These are phyloP conservation scores for Andrena cerasifolii DNA, from an alignment of 1,140 invertebrate genomes.

Conservation along the genomic window DNA sequence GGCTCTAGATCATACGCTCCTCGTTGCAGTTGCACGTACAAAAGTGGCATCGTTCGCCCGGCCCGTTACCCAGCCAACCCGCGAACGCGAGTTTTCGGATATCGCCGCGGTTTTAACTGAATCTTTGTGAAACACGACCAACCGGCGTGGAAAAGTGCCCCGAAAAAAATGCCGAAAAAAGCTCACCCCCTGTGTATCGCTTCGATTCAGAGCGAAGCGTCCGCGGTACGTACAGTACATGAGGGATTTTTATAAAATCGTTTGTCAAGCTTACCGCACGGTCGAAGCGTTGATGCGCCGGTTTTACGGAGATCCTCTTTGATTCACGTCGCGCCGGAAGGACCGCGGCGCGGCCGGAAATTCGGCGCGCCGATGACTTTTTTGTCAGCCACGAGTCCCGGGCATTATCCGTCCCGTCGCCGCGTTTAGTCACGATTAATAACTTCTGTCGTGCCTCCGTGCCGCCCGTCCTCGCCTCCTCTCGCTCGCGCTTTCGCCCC, in stretches of 20 bases:
- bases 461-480: not conserved
- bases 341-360: not conserved
- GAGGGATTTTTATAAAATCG: slow-evolving; percentile 15
- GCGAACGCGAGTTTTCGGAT: slow-evolving; percentile 4
- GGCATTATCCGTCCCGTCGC: slow-evolving; percentile 15
- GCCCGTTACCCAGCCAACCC: too few species aligned
- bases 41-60: slow-evolving; percentile 13
- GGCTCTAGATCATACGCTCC: too few species aligned
- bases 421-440: slow-evolving; percentile 52
- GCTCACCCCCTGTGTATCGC: not conserved
- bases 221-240: not conserved
- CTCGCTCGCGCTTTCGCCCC: slow-evolving; percentile 14
- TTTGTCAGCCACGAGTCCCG: not conserved
- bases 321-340: not conserved
- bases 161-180: slow-evolving; percentile 8
- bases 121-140: not conserved
- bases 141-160: not conserved
- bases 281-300: not conserved
- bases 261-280: not conserved
- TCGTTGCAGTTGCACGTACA: too few species aligned
- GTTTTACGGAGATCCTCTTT: not conserved
- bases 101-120: not conserved
- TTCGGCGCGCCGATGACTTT: slow-evolving; percentile 38
- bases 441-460: slow-evolving; percentile 30
- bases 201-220: not conserved